These are phyloP conservation scores for Vidua chalybeata DNA, from an alignment of 2,113 vertebrate genomes.

Conservation along the genomic window DNA sequence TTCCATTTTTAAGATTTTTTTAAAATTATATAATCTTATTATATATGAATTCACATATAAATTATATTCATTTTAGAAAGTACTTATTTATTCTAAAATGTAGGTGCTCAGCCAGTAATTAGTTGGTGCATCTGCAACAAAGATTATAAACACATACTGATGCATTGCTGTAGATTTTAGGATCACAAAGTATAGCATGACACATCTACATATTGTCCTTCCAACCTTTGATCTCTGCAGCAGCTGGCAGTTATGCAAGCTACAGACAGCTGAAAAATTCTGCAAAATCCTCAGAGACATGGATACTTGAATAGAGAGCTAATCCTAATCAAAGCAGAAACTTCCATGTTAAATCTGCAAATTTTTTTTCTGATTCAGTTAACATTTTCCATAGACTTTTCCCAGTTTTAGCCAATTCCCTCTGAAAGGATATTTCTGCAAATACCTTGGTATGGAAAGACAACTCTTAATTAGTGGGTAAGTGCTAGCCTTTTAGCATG, in stretches of 20 bases:
- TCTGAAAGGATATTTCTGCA: not conserved
- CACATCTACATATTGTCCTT: not conserved
- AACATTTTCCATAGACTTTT: not conserved
- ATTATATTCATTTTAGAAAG: not conserved
- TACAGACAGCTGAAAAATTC: not conserved
- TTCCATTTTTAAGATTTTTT: not conserved
- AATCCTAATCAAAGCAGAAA: not conserved
- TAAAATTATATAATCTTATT: not conserved
- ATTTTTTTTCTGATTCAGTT: not conserved
- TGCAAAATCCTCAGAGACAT: not conserved
- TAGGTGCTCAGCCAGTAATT: not conserved
- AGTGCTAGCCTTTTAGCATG: not conserved
- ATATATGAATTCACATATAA: not conserved
- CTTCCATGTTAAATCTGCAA: not conserved
- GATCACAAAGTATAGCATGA: not conserved
- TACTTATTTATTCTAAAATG: not conserved
- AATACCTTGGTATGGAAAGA: not conserved
- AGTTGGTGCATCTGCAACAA: not conserved
- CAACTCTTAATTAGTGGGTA: not conserved
- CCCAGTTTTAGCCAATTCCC: not conserved
- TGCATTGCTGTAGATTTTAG: not conserved
- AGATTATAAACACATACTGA: not conserved
- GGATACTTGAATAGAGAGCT: not conserved
- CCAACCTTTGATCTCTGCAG: not conserved
- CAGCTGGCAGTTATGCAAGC: conserved; percentile 26